These are phyloP conservation scores for Mimas tiliae DNA, from an alignment of 2,888 invertebrate species.

Conservation along the genomic window DNA sequence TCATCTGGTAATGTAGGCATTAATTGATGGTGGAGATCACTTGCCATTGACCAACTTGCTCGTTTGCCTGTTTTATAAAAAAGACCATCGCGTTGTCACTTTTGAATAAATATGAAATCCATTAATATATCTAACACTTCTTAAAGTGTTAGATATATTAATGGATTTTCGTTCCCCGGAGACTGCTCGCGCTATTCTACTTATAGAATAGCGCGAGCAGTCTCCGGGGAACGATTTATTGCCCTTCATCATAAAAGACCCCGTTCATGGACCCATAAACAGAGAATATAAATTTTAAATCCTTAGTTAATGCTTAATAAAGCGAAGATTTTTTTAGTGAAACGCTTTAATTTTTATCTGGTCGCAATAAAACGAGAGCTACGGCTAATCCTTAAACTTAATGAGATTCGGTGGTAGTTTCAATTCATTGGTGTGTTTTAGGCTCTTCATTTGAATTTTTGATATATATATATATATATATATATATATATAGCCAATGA, in stretches of 20 bases:
- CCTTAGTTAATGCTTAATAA: neutral
- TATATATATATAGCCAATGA: too few species aligned
- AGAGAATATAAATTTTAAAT: slow-evolving; percentile 4
- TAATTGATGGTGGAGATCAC: too few species aligned
- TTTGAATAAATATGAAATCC: too few species aligned
- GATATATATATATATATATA: too few species aligned
- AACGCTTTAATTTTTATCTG: neutral
- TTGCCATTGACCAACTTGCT: too few species aligned
- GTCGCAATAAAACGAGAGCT: neutral
- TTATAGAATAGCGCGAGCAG: neutral
- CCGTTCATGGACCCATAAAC: neutral
- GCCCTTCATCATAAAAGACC: neutral
- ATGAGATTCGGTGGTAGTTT: neutral
- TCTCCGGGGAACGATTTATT: neutral
- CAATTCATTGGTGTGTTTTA: neutral
- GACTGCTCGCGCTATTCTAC: neutral
- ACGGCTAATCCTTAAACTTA: neutral
- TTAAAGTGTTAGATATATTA: too few species aligned
- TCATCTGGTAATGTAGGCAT: too few species aligned
- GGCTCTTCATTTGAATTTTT: neutral
- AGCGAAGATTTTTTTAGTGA: neutral
- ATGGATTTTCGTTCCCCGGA: too few species aligned
- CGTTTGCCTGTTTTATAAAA: too few species aligned
- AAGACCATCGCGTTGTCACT: too few species aligned
- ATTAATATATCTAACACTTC: too few species aligned